Evolutionary conservation across 2,888 invertebrate species (phyloP), one percentile per base, ranked within the genome.

Genomic region (Onchidella celtica): DNA sequence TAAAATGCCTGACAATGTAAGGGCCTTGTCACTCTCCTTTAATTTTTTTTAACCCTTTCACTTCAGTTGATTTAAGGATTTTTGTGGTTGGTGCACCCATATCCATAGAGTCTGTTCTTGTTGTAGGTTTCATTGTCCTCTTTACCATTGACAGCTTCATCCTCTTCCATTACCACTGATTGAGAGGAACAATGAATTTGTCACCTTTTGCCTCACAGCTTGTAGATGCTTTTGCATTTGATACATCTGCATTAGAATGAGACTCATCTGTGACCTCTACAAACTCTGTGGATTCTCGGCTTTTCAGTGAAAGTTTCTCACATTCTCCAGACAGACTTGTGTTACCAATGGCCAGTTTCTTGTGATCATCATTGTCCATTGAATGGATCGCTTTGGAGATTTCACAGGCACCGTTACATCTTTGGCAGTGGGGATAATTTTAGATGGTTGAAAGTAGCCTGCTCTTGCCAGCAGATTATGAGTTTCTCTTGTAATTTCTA

Each of bases 391-490:
- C 14, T 80, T 79, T 21, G 86, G 86, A 6, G 86, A 84, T 63
- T 79, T 86, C 21, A 85, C 73, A 29, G 84, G 84, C n/a, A 86
- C 78, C 1, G 70, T 65, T 21, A 82, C 74, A 68, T 86, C 84
- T 29, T 77, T 82, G 24, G 73, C 74, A 27, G 55, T 69, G 24
- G 38, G 65, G 14, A 74, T 74, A 0, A n/a, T 55, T 6, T 68
- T 74, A 40, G 77, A 59, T 21, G 88, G 82, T 27, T 85, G 83
- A 59, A 90, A 83, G 81, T 88, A 90, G 3, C 91, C 91, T 65
- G 90, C 91, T 74, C 90, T 85, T 6, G 90, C 86, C 61, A 91
- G 79, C 24, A 91, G 77, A 36, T 89, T 90, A 66, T 90, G 89
- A 9, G 91, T 91, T 57, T 91, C 90, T 40, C 86, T 84, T 2